These are phyloP conservation scores for Bedellia somnulentella DNA, from an alignment of 2,888 invertebrate genomes.

Conservation along the genomic window DNA sequence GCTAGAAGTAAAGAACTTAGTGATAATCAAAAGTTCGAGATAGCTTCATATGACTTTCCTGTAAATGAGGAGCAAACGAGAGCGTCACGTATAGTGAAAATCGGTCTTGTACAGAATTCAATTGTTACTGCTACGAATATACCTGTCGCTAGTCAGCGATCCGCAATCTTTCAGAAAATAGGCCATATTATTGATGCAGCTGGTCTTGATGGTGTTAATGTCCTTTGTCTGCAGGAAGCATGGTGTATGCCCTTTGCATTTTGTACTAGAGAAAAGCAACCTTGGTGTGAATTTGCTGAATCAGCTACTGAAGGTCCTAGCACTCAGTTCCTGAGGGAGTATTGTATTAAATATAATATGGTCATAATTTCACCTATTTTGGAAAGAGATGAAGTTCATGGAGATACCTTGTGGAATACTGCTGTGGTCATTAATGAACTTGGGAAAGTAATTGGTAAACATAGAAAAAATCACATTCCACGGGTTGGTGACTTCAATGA, in stretches of 20 bases:
- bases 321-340: constrained; percentile 74
- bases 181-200: constrained; percentile 76
- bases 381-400: constrained; percentile 85
- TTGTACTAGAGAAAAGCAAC: constrained; percentile 93
- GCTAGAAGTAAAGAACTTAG: constrained; percentile 44
- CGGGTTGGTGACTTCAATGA: constrained; percentile 98
- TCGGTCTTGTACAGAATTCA: constrained; percentile 87
- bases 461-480: constrained; percentile 98
- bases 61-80: constrained; percentile 72
- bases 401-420: constrained; percentile 94
- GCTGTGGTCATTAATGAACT: constrained; percentile 87
- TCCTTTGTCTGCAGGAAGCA: constrained; percentile 94
- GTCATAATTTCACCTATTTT: constrained; percentile 94
- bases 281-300: constrained; percentile 98
- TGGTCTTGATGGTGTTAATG: constrained; percentile 76
- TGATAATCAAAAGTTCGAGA: constrained; percentile 65
- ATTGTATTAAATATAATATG: constrained; percentile 84
- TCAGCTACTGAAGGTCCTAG: constrained; percentile 84
- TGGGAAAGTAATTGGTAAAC: constrained; percentile 89
- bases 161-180: constrained; percentile 77
- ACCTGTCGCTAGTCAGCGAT: constrained; percentile 74
- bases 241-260: constrained; percentile 99
- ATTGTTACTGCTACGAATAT: constrained; percentile 75
- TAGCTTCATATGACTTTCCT: constrained; percentile 73
- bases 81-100: constrained; percentile 69